Evolutionary conservation across 2,888 invertebrate species (phyloP).

Genomic region (Hirtodrosophila cameraria): DNA sequence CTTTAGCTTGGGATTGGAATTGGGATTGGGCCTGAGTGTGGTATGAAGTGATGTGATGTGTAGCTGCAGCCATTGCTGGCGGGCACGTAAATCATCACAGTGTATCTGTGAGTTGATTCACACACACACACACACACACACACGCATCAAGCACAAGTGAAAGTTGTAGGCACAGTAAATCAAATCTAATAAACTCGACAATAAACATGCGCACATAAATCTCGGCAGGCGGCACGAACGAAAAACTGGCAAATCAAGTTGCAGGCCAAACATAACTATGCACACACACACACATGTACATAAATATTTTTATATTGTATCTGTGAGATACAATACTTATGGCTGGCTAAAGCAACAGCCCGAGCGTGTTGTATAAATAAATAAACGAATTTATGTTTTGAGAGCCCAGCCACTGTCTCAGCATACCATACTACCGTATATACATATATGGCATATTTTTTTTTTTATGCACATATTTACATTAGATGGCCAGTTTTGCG

Average conservation of each 20-base stretch:
- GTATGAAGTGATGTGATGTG: not conserved
- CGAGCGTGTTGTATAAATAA: slow-evolving; percentile 67
- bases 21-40: not conserved
- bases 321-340: slow-evolving; percentile 52
- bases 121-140: slow-evolving; percentile 1
- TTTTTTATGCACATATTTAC: slow-evolving; percentile 69
- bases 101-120: slow-evolving; percentile 19
- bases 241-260: slow-evolving; percentile 65
- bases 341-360: slow-evolving; percentile 49
- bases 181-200: slow-evolving; percentile 78
- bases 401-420: slow-evolving; percentile 23
- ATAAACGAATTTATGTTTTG: slow-evolving; percentile 70
- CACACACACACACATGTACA: slow-evolving; percentile 20
- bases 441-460: slow-evolving; percentile 44
- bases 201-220: slow-evolving; percentile 74
- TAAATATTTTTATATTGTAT: slow-evolving; percentile 15
- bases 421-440: not conserved
- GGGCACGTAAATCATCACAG: slow-evolving; percentile 44
- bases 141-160: slow-evolving; percentile 37
- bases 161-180: slow-evolving; percentile 68
- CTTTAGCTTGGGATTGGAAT: slow-evolving; percentile 1
- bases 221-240: slow-evolving; percentile 56
- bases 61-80: slow-evolving; percentile 33
- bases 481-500: slow-evolving; percentile 63
- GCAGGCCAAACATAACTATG: slow-evolving; percentile 48